Base-by-base conservation (phyloP, 2,888 invertebrate species). In the Euspilapteryx auroguttella region DNA sequence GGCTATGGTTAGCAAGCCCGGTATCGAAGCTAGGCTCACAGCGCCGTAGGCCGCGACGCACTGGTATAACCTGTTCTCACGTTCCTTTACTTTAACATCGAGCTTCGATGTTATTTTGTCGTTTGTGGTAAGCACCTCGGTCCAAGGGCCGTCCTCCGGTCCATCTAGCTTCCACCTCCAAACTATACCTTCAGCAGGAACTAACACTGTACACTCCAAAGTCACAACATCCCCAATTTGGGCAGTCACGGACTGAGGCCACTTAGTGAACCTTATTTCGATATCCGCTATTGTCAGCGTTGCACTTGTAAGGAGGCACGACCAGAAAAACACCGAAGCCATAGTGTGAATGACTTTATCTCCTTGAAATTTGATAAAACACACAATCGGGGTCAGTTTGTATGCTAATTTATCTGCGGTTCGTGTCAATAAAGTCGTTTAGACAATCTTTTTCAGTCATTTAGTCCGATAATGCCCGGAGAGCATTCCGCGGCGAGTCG, bases 1-100 rank as follows among this genome's bases (percentile, higher is more conserved):
- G 0, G 91, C 89, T 25, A 92, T 78, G 7, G 85, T 79, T 27
- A 94, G 73, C 26, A 85, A 79, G 2, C 89, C 92, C 1, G 92
- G 87, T 12, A 89, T 81, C 0, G 92, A 93, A 0, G 89, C 89
- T 29, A 93, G 65, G 8, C 89, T 89, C 9, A 86, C 85, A 1
- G 86, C 84, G 1, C 89, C 89, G 47, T 89, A 91, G 78, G 86
- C 87, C 2, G 89, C 89, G n/a, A 93, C 82, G 50, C 94, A 94
- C 79, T 93, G n/a, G n/a, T n/a, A n/a, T n/a, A n/a, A n/a, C n/a
- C n/a, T n/a, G n/a, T n/a, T n/a, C n/a, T n/a, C n/a, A n/a, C n/a
- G 55, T 22, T 71, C 56, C 27, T 53, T 64, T 12, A 81, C 66
- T 30, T 65, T 65, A 4, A 81, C 64, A 14, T 75, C 63, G 28